Base-by-base conservation (phyloP, 2,797 vertebrate genomes). In the Dicrostonyx torquatus region DNA sequence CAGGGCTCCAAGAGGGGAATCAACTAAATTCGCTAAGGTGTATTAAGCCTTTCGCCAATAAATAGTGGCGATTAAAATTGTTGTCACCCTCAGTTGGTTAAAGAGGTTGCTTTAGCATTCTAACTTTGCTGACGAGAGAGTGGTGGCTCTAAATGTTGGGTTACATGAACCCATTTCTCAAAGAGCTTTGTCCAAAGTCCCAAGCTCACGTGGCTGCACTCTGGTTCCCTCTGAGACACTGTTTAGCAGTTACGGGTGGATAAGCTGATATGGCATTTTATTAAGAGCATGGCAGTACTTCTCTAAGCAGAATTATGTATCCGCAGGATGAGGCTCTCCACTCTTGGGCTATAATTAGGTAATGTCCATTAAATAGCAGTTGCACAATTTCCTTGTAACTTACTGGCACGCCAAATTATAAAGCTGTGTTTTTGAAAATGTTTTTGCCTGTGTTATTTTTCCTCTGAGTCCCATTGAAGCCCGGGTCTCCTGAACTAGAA, bases 351-450 rank as follows among this genome's bases (percentile, higher is more conserved):
- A 96, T 95, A 96, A 94, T 97, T 97, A 98, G 89, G 90, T 82
- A 91, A 6, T 77, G 93, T 94, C 90, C 96, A 97, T 97, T 98
- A 98, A 98, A 95, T 90, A 97, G 96, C 45, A 83, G 55, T 98
- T 96, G 79, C 86, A 84, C 84, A 96, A 93, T 68, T 96, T 98
- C 97, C 93, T 92, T 97, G 94, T 89, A 96, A 97, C 96, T 97
- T 96, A 97, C 87, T 92, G 93, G 86, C 87, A 96, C 75, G 90
- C 91, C 91, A 94, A 94, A 97, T 94, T 95, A 95, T 78, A 95
- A 91, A 79, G 66, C 89, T 93, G 88, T 91, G 78, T 89, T 87
- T 87, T 87, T 94, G 40, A 82, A 92, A 93, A 87, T 78, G 68
- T 55, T 85, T 87, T 26, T 76, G 66, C 94, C 87, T 73, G 97